A percentile compares a stretch with the other conserved stretches of the same genome.
Conservation (phyloP, 2,888 invertebrate species). For the Sinotaia quadrata region DNA sequence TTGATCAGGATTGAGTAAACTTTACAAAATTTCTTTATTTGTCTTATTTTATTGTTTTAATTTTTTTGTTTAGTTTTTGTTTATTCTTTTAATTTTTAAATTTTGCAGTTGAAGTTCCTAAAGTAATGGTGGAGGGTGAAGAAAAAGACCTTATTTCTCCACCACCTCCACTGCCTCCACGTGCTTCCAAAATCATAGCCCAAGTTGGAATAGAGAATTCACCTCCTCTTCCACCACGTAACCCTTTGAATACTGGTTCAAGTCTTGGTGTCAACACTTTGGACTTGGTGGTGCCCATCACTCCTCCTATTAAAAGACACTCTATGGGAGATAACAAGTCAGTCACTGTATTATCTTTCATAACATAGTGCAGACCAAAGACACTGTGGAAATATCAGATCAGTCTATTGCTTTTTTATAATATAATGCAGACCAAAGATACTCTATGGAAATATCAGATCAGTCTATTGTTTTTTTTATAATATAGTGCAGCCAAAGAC, state of each 20-base stretch:
- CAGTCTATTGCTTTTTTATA: too few species aligned
- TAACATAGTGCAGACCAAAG: too few species aligned
- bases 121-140: conserved; percentile 11
- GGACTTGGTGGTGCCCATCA: conserved; percentile 55
- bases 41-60: neutral
- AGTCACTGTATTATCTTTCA: neutral
- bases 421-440: too few species aligned
- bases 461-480: too few species aligned
- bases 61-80: neutral
- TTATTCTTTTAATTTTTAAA: neutral
- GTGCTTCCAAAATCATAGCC: conserved; percentile 40
- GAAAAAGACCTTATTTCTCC: conserved; percentile 26
- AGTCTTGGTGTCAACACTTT: conserved; percentile 33
- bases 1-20: too few species aligned
- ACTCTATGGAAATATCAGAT: too few species aligned
- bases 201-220: conserved; percentile 41
- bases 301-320: conserved; percentile 21
- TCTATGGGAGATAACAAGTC: conserved; percentile 34
- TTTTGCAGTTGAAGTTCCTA: conserved; percentile 17
- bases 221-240: conserved; percentile 60
- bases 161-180: conserved; percentile 52
- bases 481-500: too few species aligned
- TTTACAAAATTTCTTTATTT: too few species aligned
- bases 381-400: too few species aligned
- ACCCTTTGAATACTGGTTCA: conserved; percentile 47